phyloP scores from a whole-genome alignment of 2,888 invertebrate genomes.

The Clepsis dumicolana region DNA sequence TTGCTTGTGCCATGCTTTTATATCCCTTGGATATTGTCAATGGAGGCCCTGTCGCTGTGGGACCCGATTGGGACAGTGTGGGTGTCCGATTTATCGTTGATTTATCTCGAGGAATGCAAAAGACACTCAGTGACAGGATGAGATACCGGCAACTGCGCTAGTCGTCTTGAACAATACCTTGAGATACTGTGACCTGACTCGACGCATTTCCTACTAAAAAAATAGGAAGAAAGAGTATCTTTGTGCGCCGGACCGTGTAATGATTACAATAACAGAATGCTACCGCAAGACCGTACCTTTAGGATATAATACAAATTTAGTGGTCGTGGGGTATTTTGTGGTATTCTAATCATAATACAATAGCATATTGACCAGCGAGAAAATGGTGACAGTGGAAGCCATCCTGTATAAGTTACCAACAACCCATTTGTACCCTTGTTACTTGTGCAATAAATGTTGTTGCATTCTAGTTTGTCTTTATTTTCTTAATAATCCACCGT shows the following conservation, averaged over 20 bases:
- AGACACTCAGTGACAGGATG: neutral
- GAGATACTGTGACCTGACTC: no score
- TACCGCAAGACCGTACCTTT: neutral
- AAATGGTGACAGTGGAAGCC: neutral
- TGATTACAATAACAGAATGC: neutral
- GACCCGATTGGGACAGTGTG: no score
- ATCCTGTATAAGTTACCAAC: conserved; percentile 29
- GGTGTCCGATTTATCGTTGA: no score
- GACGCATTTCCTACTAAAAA: no score
- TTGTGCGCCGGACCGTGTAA: no score
- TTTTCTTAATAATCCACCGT: no score
- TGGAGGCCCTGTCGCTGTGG: neutral
- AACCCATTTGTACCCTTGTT: conserved; percentile 67
- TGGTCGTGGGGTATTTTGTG: neutral
- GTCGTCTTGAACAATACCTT: no score
- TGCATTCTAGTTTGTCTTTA: conserved; percentile 12
- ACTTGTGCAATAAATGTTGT: conserved; percentile 40
- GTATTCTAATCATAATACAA: neutral
- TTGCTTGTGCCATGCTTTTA: neutral
- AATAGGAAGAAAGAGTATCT: no score
- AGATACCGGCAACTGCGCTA: neutral
- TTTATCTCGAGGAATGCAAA: neutral
- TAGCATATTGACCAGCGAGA: neutral
- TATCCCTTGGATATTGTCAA: neutral
- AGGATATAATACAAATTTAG: neutral